Base-by-base conservation (phyloP, 2,113 vertebrate species). In the Zapornia atra region DNA sequence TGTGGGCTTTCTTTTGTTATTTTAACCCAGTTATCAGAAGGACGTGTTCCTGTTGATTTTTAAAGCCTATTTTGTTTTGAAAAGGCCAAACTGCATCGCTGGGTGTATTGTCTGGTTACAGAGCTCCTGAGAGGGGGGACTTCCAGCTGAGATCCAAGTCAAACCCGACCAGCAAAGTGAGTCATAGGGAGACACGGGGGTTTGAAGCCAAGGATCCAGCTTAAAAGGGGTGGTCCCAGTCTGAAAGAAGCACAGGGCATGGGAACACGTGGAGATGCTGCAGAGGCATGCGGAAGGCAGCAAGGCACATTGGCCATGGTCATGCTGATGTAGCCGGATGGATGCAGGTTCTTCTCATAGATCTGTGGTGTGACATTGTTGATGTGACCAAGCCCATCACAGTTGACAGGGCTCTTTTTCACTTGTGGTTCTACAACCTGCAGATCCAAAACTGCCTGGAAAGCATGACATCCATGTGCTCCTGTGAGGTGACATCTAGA, bases 41-140 rank as follows among this genome's bases (percentile, higher is more conserved):
- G 56, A 18, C 1, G 15, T 71, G 77, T 95, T 95, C 89, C 93
- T 94, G 84, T 87, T 72, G 81, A 92, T 75, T 96, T 86, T 91
- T 85, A 92, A 94, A 61, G 9, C 21, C 57, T 80, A 6, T 80
- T 95, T 95, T 89, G 61, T 87, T 92, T 89, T 75, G 77, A 84
- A 79, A 93, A 91, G 93, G 73, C 48, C 77, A 44, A 92, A 75
- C 25, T 71, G 77, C 3, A 0, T 85, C 2, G 15, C 53, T 91
- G 81, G 40, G 36, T 3, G 12, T 46, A 82, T 90, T 96, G 89
- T 96, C 87, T 90, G 48, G 38, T 36, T 90, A 36, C 44, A 80
- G 69, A 87, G 65, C n/a, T 94, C 61, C 33, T 9, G 5, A 73
- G 51, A 82, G 28, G 7, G 8, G 19, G 18, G 18, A n/a, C 16